Conservation (phyloP, 2,797 vertebrate species). For the Tokudaia tokunoshimensis region DNA sequence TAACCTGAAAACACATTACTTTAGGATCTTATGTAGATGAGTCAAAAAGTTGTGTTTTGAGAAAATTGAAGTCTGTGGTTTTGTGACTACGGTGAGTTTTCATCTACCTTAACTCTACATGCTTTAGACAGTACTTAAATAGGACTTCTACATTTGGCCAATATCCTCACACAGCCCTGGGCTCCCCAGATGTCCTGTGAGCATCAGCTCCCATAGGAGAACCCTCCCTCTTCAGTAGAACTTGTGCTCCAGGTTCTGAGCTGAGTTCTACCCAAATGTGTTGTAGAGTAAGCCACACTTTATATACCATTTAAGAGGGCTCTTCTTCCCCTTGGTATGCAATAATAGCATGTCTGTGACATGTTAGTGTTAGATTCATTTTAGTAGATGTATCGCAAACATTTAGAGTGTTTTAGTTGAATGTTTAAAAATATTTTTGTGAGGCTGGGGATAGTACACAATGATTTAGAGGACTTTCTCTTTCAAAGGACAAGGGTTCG, state of each 20-base stretch:
- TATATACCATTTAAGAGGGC: neutral
- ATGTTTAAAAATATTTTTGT: constrained; percentile 9
- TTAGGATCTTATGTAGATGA: neutral
- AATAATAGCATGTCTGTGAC: neutral
- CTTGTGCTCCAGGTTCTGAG: too few species aligned
- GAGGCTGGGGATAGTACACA: neutral
- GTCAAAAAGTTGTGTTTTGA: neutral
- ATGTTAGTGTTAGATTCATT: neutral
- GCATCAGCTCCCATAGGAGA: neutral
- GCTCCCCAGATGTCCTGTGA: neutral
- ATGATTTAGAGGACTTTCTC: neutral
- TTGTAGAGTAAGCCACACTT: neutral
- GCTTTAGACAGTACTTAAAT: neutral
- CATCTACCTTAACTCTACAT: neutral
- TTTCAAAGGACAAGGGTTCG: neutral
- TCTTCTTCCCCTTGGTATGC: neutral
- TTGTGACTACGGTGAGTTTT: neutral
- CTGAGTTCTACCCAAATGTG: neutral
- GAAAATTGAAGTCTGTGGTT: neutral
- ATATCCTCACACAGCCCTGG: neutral
- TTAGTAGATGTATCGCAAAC: neutral
- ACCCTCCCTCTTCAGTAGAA: accelerated
- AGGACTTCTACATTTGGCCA: neutral
- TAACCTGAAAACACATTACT: neutral
- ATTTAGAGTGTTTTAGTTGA: neutral